A percentile compares a stretch with the other conserved stretches of the same genome.
Evolutionary conservation across 2,888 invertebrate species (phyloP).

Genomic region (Callyntrura guangdongensis): DNA sequence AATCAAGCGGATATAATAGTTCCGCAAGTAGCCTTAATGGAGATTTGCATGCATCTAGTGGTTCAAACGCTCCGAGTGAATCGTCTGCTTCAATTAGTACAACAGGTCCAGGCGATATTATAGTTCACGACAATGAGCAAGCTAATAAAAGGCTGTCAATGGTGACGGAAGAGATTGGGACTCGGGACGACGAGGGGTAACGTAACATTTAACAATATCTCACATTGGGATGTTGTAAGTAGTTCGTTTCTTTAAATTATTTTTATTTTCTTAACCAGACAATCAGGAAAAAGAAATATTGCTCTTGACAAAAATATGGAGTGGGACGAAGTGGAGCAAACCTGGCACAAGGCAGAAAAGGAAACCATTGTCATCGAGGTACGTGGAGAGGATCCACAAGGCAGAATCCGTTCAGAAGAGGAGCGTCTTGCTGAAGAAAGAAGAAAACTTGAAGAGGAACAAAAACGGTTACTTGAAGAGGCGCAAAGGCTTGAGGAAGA

Average conservation of each 20-base stretch:
- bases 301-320: conserved; percentile 86
- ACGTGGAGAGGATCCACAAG: conserved; percentile 79
- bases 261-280: conserved; percentile 19
- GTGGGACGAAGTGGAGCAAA: conserved; percentile 89
- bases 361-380: conserved; percentile 84
- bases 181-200: conserved; percentile 67
- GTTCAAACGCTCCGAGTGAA: conserved; percentile 81
- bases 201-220: not conserved
- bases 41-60: conserved; percentile 86
- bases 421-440: conserved; percentile 85
- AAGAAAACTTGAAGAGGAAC: conserved; percentile 85
- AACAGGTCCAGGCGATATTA: conserved; percentile 79
- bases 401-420: conserved; percentile 83
- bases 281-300: conserved; percentile 72
- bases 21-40: conserved; percentile 93
- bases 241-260: not conserved
- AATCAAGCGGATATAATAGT: conserved; percentile 94
- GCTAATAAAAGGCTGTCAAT: conserved; percentile 88
- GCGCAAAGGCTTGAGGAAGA: conserved; percentile 85
- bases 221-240: not conserved
- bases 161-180: conserved; percentile 89
- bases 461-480: conserved; percentile 84
- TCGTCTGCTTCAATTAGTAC: conserved; percentile 78
- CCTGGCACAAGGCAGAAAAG: conserved; percentile 87
- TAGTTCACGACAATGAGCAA: conserved; percentile 82